Percentiles rank a stretch among this genome's conserved stretches.
phyloP scores from a whole-genome alignment of 2,113 vertebrate genomes.

The Halichoeres trimaculatus region DNA sequence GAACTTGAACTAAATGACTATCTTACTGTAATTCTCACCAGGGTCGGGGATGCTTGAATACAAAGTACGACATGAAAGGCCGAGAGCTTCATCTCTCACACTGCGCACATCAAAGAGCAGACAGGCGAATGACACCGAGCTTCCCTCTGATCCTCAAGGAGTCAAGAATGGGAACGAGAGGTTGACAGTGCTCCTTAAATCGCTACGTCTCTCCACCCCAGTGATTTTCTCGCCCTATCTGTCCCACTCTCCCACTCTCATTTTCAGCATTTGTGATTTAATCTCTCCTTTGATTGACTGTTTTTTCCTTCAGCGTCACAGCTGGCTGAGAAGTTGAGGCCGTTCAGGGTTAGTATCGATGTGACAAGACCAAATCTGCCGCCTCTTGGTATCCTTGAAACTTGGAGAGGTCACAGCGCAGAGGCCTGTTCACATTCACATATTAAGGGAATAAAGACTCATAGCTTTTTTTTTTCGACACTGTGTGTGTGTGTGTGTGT shows the following conservation, averaged over 20 bases:
- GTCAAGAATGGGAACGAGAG: constrained; percentile 46
- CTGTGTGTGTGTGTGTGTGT: neutral
- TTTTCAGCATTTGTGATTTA: constrained; percentile 35
- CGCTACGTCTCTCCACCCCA: constrained; percentile 15
- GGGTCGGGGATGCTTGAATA: constrained; percentile 45
- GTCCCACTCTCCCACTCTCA: constrained; percentile 3
- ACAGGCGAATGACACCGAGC: constrained; percentile 53
- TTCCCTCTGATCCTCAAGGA: constrained; percentile 65
- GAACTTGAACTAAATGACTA: constrained; percentile 59
- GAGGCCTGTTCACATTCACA: constrained; percentile 27
- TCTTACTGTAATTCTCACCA: constrained; percentile 53
- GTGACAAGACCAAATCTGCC: constrained; percentile 66
- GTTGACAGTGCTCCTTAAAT: constrained; percentile 54
- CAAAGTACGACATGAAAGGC: constrained; percentile 65
- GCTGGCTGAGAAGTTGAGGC: constrained; percentile 62
- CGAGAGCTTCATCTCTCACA: constrained; percentile 40
- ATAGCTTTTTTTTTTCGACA: constrained; percentile 5
- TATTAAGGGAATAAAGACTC: neutral
- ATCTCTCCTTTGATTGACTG: constrained; percentile 30
- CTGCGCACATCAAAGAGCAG: constrained; percentile 67
- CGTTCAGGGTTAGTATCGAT: constrained; percentile 57
- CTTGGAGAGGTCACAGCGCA: constrained; percentile 32
- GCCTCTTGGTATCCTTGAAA: constrained; percentile 64
- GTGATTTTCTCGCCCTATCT: constrained; percentile 11
- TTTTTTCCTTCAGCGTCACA: constrained; percentile 38